Evolutionary conservation across 2,797 vertebrate genomes (phyloP).

Genomic region (Hydrophis major): DNA sequence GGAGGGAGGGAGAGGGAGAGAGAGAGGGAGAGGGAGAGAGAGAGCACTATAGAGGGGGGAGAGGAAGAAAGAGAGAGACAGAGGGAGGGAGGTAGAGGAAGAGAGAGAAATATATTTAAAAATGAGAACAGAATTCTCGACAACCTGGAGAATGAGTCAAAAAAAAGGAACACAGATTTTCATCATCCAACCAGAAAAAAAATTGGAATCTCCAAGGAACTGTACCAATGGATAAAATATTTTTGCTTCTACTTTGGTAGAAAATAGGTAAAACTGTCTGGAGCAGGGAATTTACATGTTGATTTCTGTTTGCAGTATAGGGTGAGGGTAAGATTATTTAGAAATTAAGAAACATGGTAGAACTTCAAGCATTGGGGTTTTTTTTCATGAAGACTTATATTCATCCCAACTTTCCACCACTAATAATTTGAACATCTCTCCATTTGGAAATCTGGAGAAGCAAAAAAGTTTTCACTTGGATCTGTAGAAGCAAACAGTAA

Average conservation of each 20-base stretch:
- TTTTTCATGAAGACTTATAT: neutral
- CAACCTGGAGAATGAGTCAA: neutral
- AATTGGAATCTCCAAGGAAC: neutral
- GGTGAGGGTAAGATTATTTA: neutral
- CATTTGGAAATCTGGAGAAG: neutral
- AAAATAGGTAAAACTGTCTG: neutral
- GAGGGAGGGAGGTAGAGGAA: too few species aligned
- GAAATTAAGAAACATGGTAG: neutral
- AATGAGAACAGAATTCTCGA: neutral
- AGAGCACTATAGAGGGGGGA: too few species aligned
- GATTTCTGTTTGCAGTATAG: neutral
- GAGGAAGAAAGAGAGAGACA: too few species aligned
- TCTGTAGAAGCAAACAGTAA: neutral
- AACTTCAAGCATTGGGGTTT: neutral
- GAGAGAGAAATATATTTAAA: neutral
- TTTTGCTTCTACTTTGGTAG: neutral
- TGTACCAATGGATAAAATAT: neutral
- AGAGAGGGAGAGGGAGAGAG: rapidly evolving
- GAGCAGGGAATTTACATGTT: neutral
- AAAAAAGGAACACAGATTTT: neutral
- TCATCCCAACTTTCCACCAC: neutral
- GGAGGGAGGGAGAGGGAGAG: rapidly evolving
- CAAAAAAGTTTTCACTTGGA: neutral
- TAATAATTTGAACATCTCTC: neutral
- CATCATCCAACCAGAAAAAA: neutral